Percentiles rank a stretch among this genome's conserved stretches.
phyloP scores from a whole-genome alignment of 2,113 vertebrate species.

The Oenanthe melanoleuca region DNA sequence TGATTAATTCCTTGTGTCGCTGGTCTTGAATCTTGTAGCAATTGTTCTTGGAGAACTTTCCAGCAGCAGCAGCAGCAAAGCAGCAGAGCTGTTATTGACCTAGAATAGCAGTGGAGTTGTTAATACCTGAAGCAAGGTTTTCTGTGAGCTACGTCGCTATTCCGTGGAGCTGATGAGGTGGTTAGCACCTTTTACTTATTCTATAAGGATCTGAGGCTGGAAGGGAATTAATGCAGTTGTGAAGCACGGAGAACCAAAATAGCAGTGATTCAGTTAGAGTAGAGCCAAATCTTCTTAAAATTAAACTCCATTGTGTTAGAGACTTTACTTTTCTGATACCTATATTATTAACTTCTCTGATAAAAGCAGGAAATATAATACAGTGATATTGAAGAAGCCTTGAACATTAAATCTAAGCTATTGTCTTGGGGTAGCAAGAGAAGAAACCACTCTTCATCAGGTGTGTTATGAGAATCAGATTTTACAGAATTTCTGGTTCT shows the following conservation, averaged over 20 bases:
- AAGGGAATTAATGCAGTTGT: slow-evolving; percentile 38
- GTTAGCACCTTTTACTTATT: slow-evolving; percentile 58
- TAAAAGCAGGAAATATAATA: slow-evolving; percentile 48
- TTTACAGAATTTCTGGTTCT: slow-evolving; percentile 13
- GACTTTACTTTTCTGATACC: slow-evolving; percentile 59
- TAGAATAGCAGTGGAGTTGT: neutral
- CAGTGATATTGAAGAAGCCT: slow-evolving; percentile 42
- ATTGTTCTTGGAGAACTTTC: slow-evolving; percentile 6
- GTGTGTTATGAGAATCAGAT: neutral
- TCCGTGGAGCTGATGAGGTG: slow-evolving; percentile 31
- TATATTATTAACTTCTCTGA: slow-evolving; percentile 65
- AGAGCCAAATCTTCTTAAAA: slow-evolving; percentile 50
- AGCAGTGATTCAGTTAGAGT: slow-evolving; percentile 53
- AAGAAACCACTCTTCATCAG: slow-evolving; percentile 36
- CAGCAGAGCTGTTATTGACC: slow-evolving; percentile 8
- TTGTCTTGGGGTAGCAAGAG: slow-evolving; percentile 23
- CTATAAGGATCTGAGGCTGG: neutral
- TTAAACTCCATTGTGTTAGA: slow-evolving; percentile 59
- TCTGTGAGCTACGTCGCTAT: neutral
- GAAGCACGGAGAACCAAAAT: slow-evolving; percentile 19
- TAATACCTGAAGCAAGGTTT: slow-evolving; percentile 38
- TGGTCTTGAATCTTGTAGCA: neutral
- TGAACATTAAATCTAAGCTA: slow-evolving; percentile 44
- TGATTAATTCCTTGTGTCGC: neutral
- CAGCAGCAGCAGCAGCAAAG: neutral